Base-by-base conservation (phyloP, 2,888 invertebrate species). In the Vandiemenella viatica region DNA sequence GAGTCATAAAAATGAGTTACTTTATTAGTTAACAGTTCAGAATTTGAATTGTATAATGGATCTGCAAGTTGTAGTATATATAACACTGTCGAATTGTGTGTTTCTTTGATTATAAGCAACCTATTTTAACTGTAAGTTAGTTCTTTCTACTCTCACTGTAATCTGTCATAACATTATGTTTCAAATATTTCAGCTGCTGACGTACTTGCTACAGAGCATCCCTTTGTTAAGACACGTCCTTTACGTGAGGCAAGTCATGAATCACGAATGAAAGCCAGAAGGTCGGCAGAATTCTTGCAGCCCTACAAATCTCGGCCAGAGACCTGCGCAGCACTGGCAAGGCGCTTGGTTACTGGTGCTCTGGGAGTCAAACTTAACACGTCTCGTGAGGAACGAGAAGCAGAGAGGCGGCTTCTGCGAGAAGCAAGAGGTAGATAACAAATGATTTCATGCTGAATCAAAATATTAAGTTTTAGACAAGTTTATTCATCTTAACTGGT, bases 381-480 rank as follows among this genome's bases (percentile, higher is more conserved):
- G 0, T 79, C 86, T 40, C 72, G 76, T 19, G 82, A 86, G 63
- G 84, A 88, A 64, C 70, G 86, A 3, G 85, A 84, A 51, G 80
- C 79, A 60, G 90, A 91, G 65, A 72, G 80, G 52, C 72, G 81
- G 51, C 74, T 86, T 59, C 73, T 90, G 55, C 78, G 79, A 51
- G 76, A 83, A 62, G 90, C 89, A 49, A 79, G 83, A 77, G 88
- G 89, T 88, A 13, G n/a, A n/a, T n/a, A n/a, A n/a, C n/a, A n/a
- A n/a, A n/a, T n/a, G n/a, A n/a, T n/a, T n/a, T n/a, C n/a, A n/a
- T n/a, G n/a, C n/a, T n/a, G n/a, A n/a, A n/a, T n/a, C n/a, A n/a
- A n/a, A n/a, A n/a, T n/a, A n/a, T n/a, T n/a, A n/a, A n/a, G n/a
- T n/a, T n/a, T n/a, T n/a, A n/a, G n/a, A n/a, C n/a, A n/a, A n/a